Evolutionary conservation across 2,797 vertebrate genomes (phyloP).

Genomic region (Cuniculus paca): DNA sequence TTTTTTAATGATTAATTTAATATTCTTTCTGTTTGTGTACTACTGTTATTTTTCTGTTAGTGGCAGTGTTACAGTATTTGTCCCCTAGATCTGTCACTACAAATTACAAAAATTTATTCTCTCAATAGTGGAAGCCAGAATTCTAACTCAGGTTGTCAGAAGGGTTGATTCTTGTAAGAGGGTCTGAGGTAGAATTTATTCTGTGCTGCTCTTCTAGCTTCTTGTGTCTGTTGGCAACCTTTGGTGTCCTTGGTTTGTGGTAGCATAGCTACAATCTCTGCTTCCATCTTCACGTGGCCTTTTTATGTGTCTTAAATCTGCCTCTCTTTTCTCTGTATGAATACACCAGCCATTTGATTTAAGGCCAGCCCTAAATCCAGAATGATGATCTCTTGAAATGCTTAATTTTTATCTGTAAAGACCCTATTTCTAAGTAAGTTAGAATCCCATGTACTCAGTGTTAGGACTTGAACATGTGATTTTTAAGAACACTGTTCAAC

Average conservation of each 20-base stretch:
- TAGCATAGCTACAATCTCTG: not conserved
- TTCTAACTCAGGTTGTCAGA: not conserved
- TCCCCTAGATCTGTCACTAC: constrained; percentile 23
- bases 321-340: not conserved
- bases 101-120: constrained; percentile 45
- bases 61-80: not conserved
- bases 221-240: not conserved
- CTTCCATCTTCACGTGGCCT: not conserved
- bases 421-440: constrained; percentile 42
- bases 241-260: not conserved
- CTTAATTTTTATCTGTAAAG: constrained; percentile 21
- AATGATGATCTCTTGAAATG: constrained; percentile 17
- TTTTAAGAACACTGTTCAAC: not conserved
- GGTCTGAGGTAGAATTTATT: not conserved
- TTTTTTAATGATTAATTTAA: constrained; percentile 11
- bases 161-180: not conserved
- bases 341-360: not conserved
- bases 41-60: not conserved
- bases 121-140: not conserved
- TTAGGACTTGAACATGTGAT: not conserved
- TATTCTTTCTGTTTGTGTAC: constrained; percentile 11
- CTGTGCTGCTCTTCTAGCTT: not conserved
- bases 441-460: not conserved
- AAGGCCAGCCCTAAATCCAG: not conserved
- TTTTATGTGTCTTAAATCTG: constrained; percentile 31